phyloP scores from a whole-genome alignment of 2,113 vertebrate species.

The Rhinolophus sinicus region DNA sequence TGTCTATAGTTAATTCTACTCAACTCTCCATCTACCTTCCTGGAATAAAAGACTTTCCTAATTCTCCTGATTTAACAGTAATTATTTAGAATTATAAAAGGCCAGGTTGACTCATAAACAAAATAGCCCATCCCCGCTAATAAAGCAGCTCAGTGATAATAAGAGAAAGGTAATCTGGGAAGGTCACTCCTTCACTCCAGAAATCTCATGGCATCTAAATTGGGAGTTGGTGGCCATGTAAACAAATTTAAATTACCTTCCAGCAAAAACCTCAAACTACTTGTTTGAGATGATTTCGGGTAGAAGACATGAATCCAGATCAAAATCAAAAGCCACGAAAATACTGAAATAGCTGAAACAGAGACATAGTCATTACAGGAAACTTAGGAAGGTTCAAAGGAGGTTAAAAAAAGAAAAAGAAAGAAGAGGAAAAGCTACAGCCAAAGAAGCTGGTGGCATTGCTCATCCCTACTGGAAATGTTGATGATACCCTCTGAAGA shows the following conservation, averaged over 20 bases:
- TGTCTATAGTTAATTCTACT: not conserved
- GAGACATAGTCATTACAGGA: conserved; percentile 69
- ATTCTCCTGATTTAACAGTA: conserved; percentile 46
- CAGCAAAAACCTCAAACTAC: conserved; percentile 78
- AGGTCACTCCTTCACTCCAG: conserved; percentile 20
- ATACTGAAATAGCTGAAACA: conserved; percentile 74
- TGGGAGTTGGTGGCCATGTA: conserved; percentile 57
- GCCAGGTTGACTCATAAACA: conserved; percentile 38
- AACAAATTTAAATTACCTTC: conserved; percentile 75
- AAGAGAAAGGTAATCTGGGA: conserved; percentile 46
- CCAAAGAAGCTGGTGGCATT: conserved; percentile 44
- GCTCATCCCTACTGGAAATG: conserved; percentile 53
- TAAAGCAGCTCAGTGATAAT: not conserved
- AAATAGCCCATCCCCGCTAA: conserved; percentile 47
- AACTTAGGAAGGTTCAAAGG: conserved; percentile 62
- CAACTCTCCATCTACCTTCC: not conserved
- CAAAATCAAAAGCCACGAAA: conserved; percentile 75
- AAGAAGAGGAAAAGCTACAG: conserved; percentile 55
- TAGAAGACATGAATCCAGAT: conserved; percentile 64
- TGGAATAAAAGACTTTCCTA: conserved; percentile 23
- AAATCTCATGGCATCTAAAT: conserved; percentile 66
- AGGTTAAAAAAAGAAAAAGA: conserved; percentile 59
- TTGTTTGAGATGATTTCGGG: conserved; percentile 67
- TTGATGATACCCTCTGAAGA: conserved; percentile 35
- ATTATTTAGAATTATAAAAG: conserved; percentile 49